Conservation (phyloP, 2,797 vertebrate species). For the Falco rusticolus region DNA sequence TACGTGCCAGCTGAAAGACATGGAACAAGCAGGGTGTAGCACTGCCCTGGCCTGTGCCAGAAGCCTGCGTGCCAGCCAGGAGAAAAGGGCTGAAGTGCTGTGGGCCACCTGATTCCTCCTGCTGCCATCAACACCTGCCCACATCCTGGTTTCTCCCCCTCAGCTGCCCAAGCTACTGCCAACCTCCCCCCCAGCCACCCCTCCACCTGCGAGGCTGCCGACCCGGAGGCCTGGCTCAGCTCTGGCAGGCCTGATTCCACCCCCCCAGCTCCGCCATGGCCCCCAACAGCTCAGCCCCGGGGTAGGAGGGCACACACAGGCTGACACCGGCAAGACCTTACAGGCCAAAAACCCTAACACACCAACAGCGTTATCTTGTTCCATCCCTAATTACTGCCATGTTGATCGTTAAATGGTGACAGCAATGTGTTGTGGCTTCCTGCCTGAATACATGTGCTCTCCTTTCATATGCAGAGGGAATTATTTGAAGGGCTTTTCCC, state of each 20-base stretch:
- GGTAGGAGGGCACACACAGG: rapidly evolving
- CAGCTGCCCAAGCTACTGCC: too few relatives aligned
- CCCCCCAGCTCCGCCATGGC: too few relatives aligned
- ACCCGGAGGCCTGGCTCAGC: not conserved
- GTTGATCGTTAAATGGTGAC: not conserved
- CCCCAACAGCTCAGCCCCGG: rapidly evolving
- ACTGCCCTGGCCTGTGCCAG: rapidly evolving
- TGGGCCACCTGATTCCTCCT: rapidly evolving
- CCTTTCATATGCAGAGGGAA: not conserved
- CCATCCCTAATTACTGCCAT: not conserved
- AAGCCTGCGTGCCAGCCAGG: rapidly evolving
- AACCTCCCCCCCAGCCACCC: rapidly evolving
- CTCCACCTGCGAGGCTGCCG: rapidly evolving
- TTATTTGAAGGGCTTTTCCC: not conserved
- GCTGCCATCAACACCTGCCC: too few relatives aligned
- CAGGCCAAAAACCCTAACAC: rapidly evolving
- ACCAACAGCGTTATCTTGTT: rapidly evolving
- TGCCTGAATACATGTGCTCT: rapidly evolving
- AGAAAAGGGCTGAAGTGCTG: not conserved
- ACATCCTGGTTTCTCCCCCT: rapidly evolving
- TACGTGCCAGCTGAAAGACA: too few relatives aligned
- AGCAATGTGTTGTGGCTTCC: not conserved
- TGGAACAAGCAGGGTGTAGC: rapidly evolving
- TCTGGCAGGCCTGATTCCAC: not conserved
- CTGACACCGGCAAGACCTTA: rapidly evolving